phyloP scores from a whole-genome alignment of 2,113 vertebrate species.

The Petroica traversi region DNA sequence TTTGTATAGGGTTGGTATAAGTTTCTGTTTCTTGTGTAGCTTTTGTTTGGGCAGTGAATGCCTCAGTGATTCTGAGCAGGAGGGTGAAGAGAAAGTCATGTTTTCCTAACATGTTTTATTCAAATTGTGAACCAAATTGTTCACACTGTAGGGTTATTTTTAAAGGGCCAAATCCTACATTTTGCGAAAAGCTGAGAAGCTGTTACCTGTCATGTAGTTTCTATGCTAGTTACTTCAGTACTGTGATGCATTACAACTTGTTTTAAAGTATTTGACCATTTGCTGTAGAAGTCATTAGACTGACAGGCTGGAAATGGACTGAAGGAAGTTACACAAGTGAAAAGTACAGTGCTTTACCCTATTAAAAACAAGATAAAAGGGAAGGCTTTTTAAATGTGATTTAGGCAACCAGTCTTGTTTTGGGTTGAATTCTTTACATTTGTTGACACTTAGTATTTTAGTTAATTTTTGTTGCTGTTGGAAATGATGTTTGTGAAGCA shows the following conservation, averaged over 20 bases:
- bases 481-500: not conserved
- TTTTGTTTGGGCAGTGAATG: rapidly evolving
- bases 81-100: not conserved
- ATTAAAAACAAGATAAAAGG: not conserved
- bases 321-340: not conserved
- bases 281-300: not conserved
- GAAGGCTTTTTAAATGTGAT: not conserved
- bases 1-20: not conserved
- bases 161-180: not conserved
- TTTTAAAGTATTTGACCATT: not conserved
- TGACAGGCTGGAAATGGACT: not conserved
- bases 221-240: not conserved
- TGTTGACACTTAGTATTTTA: not conserved
- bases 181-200: not conserved
- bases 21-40: not conserved
- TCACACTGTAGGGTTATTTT: not conserved
- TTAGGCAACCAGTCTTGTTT: not conserved
- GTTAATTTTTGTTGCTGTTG: not conserved
- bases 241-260: not conserved
- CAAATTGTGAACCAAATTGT: not conserved
- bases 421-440: not conserved
- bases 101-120: not conserved
- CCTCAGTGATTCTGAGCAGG: not conserved
- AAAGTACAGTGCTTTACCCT: not conserved
- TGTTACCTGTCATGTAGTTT: not conserved